Base-by-base conservation (phyloP, 2,888 invertebrate species). In the Torymus tubicola region DNA sequence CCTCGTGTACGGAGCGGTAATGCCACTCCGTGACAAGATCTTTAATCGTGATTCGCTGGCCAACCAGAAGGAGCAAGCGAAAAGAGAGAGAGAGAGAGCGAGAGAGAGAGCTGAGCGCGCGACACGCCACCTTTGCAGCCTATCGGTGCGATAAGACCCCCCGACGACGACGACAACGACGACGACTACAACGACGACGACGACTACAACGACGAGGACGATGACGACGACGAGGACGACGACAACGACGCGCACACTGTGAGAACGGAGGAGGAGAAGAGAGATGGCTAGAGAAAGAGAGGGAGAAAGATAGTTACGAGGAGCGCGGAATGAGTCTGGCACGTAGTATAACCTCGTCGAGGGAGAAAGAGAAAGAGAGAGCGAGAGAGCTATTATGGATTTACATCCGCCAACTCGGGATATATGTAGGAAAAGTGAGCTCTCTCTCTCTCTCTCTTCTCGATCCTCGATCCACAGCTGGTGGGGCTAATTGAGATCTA, bases 21-120 rank as follows among this genome's bases (percentile, higher is more conserved):
- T 86, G 88, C 86, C 85, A 86, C 84, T 86, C 86, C 86, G 86
- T 86, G 89, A 88, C 90, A 89, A 90, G 90, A 90, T 90, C 90
- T 89, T 88, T 86, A 88, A 90, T 90, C 90, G 87, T 87, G 87
- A 89, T 89, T 87, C 86, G 88, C 87, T 8, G 31, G 84, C 79
- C 75, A 83, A 79, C 57, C 67, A 73, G 63, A 31, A 31, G 31
- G 31, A 64, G 21, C 14, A 53, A 13, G 61, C 42, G 13, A 16
- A 53, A 31, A 18, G 53, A 13, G 53, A 42, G 64, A 10, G 21
- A 11, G 77, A 63, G 70, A 16, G 64, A 18, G 71, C 50, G 50
- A 70, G 70, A 55, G 21, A 52, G 58, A 50, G 58, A 55, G 4
- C 55, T 14, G 73, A 18, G 65, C 52, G 86, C 86, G 87, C 86